These are phyloP conservation scores for Perizoma affinitatum DNA, from an alignment of 2,888 invertebrate species.

Conservation along the genomic window DNA sequence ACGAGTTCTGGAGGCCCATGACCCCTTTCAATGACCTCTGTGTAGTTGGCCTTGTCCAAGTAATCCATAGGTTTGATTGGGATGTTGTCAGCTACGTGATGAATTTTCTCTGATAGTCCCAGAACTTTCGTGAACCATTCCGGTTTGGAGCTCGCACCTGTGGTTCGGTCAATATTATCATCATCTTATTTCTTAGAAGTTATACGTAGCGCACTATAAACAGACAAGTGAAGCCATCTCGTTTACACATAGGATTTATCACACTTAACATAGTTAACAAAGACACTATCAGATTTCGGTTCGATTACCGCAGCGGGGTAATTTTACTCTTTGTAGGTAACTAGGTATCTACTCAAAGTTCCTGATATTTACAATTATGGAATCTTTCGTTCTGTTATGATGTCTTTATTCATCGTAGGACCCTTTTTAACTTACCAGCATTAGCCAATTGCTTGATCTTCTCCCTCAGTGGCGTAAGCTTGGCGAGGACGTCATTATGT, in stretches of 20 bases:
- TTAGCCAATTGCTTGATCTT: constrained; percentile 83
- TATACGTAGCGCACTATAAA: no score
- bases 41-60: constrained; percentile 86
- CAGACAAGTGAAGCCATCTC: no score
- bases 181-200: no score
- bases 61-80: constrained; percentile 85
- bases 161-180: background rate
- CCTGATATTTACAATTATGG: no score
- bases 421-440: constrained; percentile 56
- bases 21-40: constrained; percentile 89
- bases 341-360: no score
- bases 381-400: no score
- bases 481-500: constrained; percentile 85
- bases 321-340: no score
- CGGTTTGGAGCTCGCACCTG: constrained; percentile 59
- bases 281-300: no score
- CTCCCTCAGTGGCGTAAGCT: constrained; percentile 77
- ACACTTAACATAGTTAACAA: no score
- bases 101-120: constrained; percentile 84
- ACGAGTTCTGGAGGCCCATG: constrained; percentile 88
- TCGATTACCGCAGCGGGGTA: no score
- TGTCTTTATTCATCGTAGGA: no score
- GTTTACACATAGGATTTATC: no score
- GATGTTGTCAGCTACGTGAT: constrained; percentile 86
- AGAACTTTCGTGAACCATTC: constrained; percentile 77